A percentile compares a stretch with the other conserved stretches of the same genome.
Evolutionary conservation across 2,888 invertebrate species (phyloP).

Genomic region (Ernsta delagoae): DNA sequence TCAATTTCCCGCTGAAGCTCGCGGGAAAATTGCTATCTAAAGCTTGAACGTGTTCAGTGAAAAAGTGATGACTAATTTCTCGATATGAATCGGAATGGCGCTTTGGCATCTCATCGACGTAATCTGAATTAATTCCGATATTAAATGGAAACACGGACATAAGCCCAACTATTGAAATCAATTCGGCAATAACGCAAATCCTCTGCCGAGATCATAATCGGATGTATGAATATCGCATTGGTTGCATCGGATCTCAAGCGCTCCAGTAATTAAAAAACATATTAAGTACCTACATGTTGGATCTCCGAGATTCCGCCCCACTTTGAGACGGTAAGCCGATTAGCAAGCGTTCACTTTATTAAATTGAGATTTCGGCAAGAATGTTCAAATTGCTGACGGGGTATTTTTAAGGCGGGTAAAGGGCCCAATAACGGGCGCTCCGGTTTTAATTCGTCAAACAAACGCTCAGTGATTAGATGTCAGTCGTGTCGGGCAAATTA

Average conservation of each 20-base stretch:
- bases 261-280: conserved; percentile 74
- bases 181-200: conserved; percentile 58
- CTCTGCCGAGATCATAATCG: conserved; percentile 59
- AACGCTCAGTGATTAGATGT: conserved; percentile 47
- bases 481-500: conserved; percentile 45
- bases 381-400: conserved; percentile 33
- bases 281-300: conserved; percentile 58
- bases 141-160: conserved; percentile 53
- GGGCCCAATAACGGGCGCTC: conserved; percentile 38
- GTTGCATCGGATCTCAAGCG: conserved; percentile 24
- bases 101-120: conserved; percentile 50
- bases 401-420: conserved; percentile 27
- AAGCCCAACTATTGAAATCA: conserved; percentile 57
- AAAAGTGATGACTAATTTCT: conserved; percentile 37
- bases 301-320: conserved; percentile 14
- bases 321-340: conserved; percentile 60
- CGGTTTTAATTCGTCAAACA: conserved; percentile 47
- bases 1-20: conserved; percentile 1
- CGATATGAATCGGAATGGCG: conserved; percentile 37
- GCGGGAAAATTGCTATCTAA: conserved; percentile 10
- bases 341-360: conserved; percentile 44
- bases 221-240: conserved; percentile 45
- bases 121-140: conserved; percentile 62
- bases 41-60: conserved; percentile 18
- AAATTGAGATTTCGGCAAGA: conserved; percentile 38